Evolutionary conservation across 1,140 invertebrate genomes (phyloP).

Genomic region (Cecropterus lyciades): DNA sequence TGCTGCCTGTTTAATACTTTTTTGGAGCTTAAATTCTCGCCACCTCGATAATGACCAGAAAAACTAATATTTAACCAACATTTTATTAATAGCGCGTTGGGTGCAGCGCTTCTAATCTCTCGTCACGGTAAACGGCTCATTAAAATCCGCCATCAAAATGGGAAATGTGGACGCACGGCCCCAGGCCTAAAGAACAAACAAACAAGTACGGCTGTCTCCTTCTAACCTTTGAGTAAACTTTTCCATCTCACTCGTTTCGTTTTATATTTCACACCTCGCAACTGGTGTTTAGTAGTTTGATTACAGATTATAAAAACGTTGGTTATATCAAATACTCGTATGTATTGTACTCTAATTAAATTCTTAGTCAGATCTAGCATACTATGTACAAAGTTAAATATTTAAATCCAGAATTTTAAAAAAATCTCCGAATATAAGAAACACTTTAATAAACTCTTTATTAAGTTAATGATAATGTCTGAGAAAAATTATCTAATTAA

Average conservation of each 20-base stretch:
- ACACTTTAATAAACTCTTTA: too few relatives aligned
- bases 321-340: background rate
- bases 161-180: slow-evolving; percentile 52
- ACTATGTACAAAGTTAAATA: too few relatives aligned
- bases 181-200: slow-evolving; percentile 42
- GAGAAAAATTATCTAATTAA: too few relatives aligned
- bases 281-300: background rate
- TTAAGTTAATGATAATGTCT: too few relatives aligned
- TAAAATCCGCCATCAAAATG: slow-evolving; percentile 69
- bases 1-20: too few relatives aligned
- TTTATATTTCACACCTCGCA: slow-evolving; percentile 25
- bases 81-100: slow-evolving; percentile 52
- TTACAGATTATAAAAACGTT: background rate
- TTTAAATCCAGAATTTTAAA: too few relatives aligned
- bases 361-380: too few relatives aligned
- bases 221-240: background rate
- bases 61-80: slow-evolving; percentile 31
- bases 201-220: slow-evolving; percentile 19
- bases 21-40: background rate
- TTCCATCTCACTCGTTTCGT: slow-evolving; percentile 4
- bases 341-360: too few relatives aligned
- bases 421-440: too few relatives aligned
- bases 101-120: slow-evolving; percentile 54
- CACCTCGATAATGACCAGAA: slow-evolving; percentile 11
- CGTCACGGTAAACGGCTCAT: slow-evolving; percentile 71